phyloP scores from a whole-genome alignment of 2,113 vertebrate species.

The Cranoglanis bouderius region DNA sequence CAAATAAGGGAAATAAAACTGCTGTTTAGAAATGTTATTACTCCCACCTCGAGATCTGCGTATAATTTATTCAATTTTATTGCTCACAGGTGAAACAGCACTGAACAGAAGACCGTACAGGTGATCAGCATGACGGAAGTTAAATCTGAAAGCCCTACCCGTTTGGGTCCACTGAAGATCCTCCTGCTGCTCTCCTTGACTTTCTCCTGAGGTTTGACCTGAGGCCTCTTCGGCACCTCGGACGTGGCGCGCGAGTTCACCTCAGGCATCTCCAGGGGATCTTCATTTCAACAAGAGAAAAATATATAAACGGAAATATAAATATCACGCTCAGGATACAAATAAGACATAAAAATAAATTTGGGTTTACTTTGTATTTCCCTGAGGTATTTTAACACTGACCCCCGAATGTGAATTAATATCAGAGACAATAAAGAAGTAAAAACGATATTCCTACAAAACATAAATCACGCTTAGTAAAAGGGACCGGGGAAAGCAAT shows the following conservation, averaged over 20 bases:
- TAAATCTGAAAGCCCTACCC: constrained; percentile 73
- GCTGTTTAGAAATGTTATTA: too few species aligned
- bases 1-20: too few species aligned
- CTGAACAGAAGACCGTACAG: not conserved
- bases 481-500: not conserved
- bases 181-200: constrained; percentile 88
- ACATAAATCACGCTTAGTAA: not conserved
- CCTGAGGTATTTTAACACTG: not conserved
- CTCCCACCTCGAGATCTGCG: too few species aligned
- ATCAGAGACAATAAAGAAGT: not conserved
- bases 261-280: constrained; percentile 81
- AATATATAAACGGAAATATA: not conserved
- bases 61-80: not conserved
- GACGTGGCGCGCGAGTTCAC: constrained; percentile 75
- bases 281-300: constrained; percentile 48
- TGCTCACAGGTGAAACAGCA: too few species aligned
- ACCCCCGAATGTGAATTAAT: not conserved
- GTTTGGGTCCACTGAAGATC: constrained; percentile 96
- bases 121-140: not conserved
- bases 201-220: constrained; percentile 85
- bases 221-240: constrained; percentile 79
- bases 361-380: not conserved
- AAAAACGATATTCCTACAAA: not conserved
- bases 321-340: not conserved
- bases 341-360: not conserved